Conservation (phyloP, 1,140 invertebrate genomes). For the Epicauta chinensis region DNA sequence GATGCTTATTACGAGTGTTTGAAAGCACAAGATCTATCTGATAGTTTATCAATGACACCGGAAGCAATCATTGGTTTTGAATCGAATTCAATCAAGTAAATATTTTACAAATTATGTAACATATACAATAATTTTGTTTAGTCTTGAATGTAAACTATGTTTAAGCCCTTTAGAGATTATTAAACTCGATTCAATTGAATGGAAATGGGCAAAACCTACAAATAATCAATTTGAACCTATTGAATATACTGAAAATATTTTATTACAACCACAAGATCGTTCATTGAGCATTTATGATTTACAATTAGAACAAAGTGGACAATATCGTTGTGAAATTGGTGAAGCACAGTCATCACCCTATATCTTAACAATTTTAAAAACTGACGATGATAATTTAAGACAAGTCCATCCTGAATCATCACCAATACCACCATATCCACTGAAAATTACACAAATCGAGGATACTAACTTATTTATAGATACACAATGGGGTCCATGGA, state of each 20-base stretch:
- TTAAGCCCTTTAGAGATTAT: slow-evolving; percentile 43
- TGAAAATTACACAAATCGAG: slow-evolving; percentile 29
- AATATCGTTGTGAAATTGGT: slow-evolving; percentile 47
- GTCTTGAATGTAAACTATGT: slow-evolving; percentile 49
- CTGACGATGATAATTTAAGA: slow-evolving; percentile 23
- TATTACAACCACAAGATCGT: slow-evolving; percentile 42
- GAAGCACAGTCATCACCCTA: slow-evolving; percentile 40
- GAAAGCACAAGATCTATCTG: slow-evolving; percentile 34
- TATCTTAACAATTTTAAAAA: slow-evolving; percentile 46
- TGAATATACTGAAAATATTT: slow-evolving; percentile 40
- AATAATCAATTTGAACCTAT: slow-evolving; percentile 32
- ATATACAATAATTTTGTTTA: slow-evolving; percentile 20
- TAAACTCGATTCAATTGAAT: slow-evolving; percentile 40
- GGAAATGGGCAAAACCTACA: slow-evolving; percentile 42
- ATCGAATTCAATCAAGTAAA: slow-evolving; percentile 43
- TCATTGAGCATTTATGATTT: slow-evolving; percentile 46
- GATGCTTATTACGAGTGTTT: slow-evolving; percentile 49
- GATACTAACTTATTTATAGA: slow-evolving; percentile 42
- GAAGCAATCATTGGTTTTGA: slow-evolving; percentile 42
- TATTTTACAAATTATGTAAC: not conserved
- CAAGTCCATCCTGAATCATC: slow-evolving; percentile 30
- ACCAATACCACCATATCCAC: slow-evolving; percentile 28
- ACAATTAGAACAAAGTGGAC: slow-evolving; percentile 42
- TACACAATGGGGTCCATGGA: slow-evolving; percentile 54
- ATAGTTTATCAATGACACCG: slow-evolving; percentile 37